Evolutionary conservation across 1,140 invertebrate species (phyloP).

Genomic region (Aphidius gifuensis): DNA sequence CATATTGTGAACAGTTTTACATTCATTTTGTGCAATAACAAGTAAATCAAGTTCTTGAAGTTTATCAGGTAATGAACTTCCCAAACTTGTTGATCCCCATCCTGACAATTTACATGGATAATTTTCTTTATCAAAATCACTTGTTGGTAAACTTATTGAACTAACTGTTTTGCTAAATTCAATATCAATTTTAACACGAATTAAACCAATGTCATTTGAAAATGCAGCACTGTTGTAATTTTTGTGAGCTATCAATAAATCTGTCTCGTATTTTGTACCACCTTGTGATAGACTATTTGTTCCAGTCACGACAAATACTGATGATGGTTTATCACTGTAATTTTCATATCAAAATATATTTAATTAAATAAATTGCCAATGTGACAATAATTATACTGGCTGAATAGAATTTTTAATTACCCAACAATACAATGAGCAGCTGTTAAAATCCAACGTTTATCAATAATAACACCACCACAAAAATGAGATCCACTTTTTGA

Average conservation of each 20-base stretch:
- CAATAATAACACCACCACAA: constrained; percentile 58
- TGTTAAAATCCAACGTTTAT: constrained; percentile 52
- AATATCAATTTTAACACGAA: constrained; percentile 43
- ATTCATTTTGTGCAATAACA: constrained; percentile 25
- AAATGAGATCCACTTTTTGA: constrained; percentile 39
- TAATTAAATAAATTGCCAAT: neutral
- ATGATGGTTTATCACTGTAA: constrained; percentile 2
- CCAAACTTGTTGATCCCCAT: constrained; percentile 45
- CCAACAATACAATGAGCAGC: constrained; percentile 54
- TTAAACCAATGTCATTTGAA: constrained; percentile 53
- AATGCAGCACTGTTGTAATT: constrained; percentile 33
- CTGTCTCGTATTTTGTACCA: constrained; percentile 34
- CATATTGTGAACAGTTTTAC: constrained; percentile 17
- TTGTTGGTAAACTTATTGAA: constrained; percentile 27
- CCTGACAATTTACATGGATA: constrained; percentile 42
- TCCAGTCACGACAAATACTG: constrained; percentile 26
- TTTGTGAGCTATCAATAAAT: constrained; percentile 42
- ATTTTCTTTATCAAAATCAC: constrained; percentile 28
- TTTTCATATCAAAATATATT: too few relatives aligned
- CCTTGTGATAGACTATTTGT: constrained; percentile 29
- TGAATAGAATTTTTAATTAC: constrained; percentile 22
- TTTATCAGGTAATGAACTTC: constrained; percentile 28
- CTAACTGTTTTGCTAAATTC: constrained; percentile 39
- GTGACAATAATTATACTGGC: neutral
- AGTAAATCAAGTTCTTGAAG: constrained; percentile 30